Base-by-base conservation (phyloP, 2,797 vertebrate species). In the Falco cherrug region DNA sequence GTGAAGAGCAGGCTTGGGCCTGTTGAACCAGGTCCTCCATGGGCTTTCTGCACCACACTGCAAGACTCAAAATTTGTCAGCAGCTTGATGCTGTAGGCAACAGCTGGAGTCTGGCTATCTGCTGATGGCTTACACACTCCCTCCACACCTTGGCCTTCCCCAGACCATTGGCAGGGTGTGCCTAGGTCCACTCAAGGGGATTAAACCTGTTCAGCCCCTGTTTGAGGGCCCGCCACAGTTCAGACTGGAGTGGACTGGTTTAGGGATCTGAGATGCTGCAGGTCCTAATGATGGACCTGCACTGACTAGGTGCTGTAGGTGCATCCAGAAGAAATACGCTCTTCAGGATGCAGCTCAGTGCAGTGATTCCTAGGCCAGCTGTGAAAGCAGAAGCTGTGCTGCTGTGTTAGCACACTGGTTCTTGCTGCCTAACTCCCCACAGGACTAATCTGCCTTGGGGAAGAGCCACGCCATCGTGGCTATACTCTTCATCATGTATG, bases 381-480 rank as follows among this genome's bases (percentile, higher is more conserved):
- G 39, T 60, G 91, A 74, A 79, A 75, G 31, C 67, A 86, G 43
- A 57, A 83, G 26, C 43, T 63, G n/a, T 33, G 17, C 31, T 71
- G 24, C 43, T 57, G 31, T 35, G 19, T 59, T 65, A 76, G 37
- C 28, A 17, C 35, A 1, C 45, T 33, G 21, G 4, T 54, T 76
- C 33, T 87, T 71, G 43, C 26, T 1, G 2, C 68, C 21, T 28
- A 37, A 5, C 41, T 60, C 45, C 60, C 24, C 4, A 5, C 25
- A 22, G 39, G 14, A 14, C 57, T 87, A 16, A 76, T n/a, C 39
- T 81, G 39, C 61, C 43, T 35, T 0, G 3, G 10, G 8, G 13
- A 39, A 48, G n/a, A 87, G 17, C 33, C 24, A 4, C 0, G 0
- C n/a, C 37, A 2, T 18, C 0, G 0, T 63, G 37, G 13, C 33